Evolutionary conservation across 2,888 invertebrate genomes (phyloP), one percentile per base, ranked within the genome.

Genomic region (Epinotia bilunana): DNA sequence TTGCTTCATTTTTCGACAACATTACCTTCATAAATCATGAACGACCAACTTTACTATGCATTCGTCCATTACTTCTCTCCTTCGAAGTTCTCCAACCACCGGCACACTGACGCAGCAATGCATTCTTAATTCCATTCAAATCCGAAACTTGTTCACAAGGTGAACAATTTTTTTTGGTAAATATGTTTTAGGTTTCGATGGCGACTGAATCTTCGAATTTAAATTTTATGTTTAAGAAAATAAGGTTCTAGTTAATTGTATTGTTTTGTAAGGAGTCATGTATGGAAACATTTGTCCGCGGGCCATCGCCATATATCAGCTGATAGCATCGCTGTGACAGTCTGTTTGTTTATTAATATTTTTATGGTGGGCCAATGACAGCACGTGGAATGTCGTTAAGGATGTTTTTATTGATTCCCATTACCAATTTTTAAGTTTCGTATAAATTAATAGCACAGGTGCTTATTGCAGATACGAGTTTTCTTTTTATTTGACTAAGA

Each of bases 271-370:
- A 70, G 62, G 69, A 71, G 49, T 74, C 76, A 77, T 46, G 71
- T 65, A 67, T 69, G 61, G 53, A 57, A 61, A 79, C 81, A 82
- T 83, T 83, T 78, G 81, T 83, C 82, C 79, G 72, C 23, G 68
- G 46, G 68, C 81, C 78, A 81, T 79, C 80, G 78, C 80, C 72
- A 82, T 83, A 80, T 79, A 83, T 83, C 81, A 83, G 73, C 33
- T 58, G 83, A 83, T 83, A 82, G 77, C 76, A 83, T 83, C 82
- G 65, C 78, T 76, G 73, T 70, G 74, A 77, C 76, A 73, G 77
- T 77, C 20, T 62, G 78, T 77, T 67, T 77, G 78, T 78, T 81
- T 82, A 81, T 82, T 82, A 80, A 83, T 81, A 81, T 80, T 80
- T 80, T 77, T 79, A 79, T 82, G 80, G 80, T 73, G 76, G 70